Conservation (phyloP, 2,113 vertebrate genomes). For the Dipodomys stephensi region DNA sequence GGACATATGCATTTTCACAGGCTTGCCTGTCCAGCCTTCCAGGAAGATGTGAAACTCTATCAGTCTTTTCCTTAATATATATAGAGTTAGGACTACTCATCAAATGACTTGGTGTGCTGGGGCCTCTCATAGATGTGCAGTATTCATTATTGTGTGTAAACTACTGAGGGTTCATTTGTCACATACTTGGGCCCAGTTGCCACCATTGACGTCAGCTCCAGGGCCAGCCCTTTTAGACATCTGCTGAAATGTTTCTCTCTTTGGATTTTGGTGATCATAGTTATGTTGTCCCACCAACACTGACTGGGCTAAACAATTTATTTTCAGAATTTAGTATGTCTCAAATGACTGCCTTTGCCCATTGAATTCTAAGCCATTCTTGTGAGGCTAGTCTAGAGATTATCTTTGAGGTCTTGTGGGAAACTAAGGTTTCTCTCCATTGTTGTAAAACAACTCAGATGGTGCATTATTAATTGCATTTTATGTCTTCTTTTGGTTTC, state of each 20-base stretch:
- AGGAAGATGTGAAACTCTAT: constrained; percentile 44
- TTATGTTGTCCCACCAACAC: background rate
- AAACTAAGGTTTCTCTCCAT: background rate
- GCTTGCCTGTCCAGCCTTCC: constrained; percentile 26
- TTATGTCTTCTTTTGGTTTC: background rate
- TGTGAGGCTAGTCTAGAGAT: background rate
- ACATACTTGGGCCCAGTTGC: background rate
- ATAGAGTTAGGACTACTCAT: background rate
- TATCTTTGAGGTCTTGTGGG: background rate
- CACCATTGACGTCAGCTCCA: background rate
- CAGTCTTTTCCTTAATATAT: constrained; percentile 29
- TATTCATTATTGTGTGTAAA: background rate
- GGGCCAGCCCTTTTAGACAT: constrained; percentile 28
- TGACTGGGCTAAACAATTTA: background rate
- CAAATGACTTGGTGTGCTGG: background rate
- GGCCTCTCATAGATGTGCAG: background rate
- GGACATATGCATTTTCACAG: constrained; percentile 37
- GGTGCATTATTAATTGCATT: no score
- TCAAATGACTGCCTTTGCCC: background rate
- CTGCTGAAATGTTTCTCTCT: background rate
- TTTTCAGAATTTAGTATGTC: background rate
- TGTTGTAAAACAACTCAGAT: background rate
- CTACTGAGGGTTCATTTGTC: background rate
- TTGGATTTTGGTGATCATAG: constrained; percentile 41
- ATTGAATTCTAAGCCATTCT: background rate